phyloP scores from a whole-genome alignment of 2,888 invertebrate genomes.

The Nephrotoma flavescens region DNA sequence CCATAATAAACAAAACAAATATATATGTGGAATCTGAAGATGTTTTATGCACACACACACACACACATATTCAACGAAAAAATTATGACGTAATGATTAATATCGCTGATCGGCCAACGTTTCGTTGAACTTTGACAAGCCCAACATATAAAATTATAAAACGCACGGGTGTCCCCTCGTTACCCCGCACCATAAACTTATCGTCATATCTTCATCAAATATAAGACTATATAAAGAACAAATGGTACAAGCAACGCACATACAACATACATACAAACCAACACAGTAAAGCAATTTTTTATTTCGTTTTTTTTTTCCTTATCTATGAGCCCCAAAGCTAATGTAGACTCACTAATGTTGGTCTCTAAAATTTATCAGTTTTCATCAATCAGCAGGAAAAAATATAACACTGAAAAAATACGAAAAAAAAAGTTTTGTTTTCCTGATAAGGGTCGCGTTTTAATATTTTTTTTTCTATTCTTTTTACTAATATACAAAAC shows the following conservation, averaged over 20 bases:
- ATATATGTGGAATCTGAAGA: not conserved
- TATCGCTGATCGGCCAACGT: not conserved
- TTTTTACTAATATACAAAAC: not conserved
- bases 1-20: not conserved
- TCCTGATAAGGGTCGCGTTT: constrained; percentile 7
- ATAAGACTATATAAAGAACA: not conserved
- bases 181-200: not conserved
- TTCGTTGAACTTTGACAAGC: not conserved
- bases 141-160: not conserved
- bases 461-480: not conserved
- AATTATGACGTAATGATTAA: not conserved
- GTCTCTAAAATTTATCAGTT: constrained; percentile 25
- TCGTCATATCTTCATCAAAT: not conserved
- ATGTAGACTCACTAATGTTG: constrained; percentile 13
- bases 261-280: not conserved
- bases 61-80: not conserved
- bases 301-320: not conserved
- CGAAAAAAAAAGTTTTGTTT: not conserved
- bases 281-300: not conserved
- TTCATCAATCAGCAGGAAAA: constrained; percentile 31
- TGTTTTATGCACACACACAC: not conserved
- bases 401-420: not conserved
- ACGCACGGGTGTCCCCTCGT: not conserved
- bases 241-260: not conserved
- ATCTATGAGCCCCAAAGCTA: constrained; percentile 1